phyloP scores from a whole-genome alignment of 2,797 vertebrate genomes.

The Pseudomugil gertrudae region DNA sequence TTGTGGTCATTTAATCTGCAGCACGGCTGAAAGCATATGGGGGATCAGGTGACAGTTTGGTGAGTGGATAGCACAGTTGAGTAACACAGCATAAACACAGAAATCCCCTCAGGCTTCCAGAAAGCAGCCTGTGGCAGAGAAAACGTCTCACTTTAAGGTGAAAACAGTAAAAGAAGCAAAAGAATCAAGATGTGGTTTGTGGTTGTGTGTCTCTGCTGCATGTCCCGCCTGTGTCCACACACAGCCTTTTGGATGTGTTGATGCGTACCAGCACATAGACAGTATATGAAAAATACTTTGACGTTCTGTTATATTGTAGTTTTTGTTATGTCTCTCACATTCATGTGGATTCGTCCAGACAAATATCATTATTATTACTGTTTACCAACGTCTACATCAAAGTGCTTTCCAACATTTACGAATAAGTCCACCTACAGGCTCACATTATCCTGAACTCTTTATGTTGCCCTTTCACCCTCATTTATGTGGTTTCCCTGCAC shows the following conservation, averaged over 20 bases:
- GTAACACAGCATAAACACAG: conserved; percentile 35
- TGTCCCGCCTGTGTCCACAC: conserved; percentile 1
- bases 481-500: conserved; percentile 22
- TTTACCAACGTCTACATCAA: conserved; percentile 49
- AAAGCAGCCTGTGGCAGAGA: conserved; percentile 32
- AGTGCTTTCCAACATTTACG: conserved; percentile 28
- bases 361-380: conserved; percentile 14
- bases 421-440: conserved; percentile 27
- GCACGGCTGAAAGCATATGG: conserved; percentile 32
- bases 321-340: conserved; percentile 24
- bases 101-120: conserved; percentile 43
- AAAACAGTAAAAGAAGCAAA: conserved; percentile 48
- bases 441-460: conserved; percentile 16
- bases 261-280: conserved; percentile 29
- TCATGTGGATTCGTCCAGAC: conserved; percentile 12
- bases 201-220: conserved; percentile 27
- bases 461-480: conserved; percentile 14
- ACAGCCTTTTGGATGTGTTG: conserved; percentile 19
- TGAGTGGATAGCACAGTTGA: conserved; percentile 44
- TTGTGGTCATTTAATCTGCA: conserved; percentile 58
- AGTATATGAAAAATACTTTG: conserved; percentile 49
- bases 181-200: conserved; percentile 38
- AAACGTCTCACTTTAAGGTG: conserved; percentile 32
- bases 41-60: conserved; percentile 59
- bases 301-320: conserved; percentile 31